Conservation (phyloP, 2,113 vertebrate species). For the Sphyrna mokarran region DNA sequence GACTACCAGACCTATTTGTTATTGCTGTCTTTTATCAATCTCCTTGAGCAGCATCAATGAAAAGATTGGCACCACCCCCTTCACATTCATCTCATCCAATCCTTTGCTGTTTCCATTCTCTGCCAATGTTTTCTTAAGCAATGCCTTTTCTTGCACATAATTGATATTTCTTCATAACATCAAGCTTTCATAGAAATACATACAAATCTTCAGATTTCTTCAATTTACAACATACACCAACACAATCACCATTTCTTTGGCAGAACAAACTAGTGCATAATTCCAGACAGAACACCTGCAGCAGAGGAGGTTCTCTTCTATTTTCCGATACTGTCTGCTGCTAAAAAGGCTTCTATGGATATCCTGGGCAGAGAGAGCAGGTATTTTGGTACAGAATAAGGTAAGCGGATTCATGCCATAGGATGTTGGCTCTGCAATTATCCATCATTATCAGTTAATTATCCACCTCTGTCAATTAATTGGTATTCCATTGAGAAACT, state of each 20-base stretch:
- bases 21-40: background rate
- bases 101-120: background rate
- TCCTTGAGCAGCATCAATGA: background rate
- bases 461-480: background rate
- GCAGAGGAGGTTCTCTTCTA: background rate
- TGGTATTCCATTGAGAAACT: background rate
- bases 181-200: background rate
- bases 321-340: background rate
- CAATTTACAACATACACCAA: background rate
- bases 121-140: background rate
- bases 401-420: background rate
- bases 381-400: background rate
- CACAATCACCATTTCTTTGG: background rate
- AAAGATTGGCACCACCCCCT: background rate
- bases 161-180: background rate
- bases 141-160: background rate
- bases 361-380: background rate
- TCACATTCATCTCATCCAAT: background rate
- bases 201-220: background rate
- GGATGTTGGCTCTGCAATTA: background rate
- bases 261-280: background rate
- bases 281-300: background rate
- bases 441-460: background rate
- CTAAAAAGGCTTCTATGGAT: background rate
- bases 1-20: background rate